Evolutionary conservation across 2,888 invertebrate species (phyloP).

Genomic region (Cerastoderma edule): DNA sequence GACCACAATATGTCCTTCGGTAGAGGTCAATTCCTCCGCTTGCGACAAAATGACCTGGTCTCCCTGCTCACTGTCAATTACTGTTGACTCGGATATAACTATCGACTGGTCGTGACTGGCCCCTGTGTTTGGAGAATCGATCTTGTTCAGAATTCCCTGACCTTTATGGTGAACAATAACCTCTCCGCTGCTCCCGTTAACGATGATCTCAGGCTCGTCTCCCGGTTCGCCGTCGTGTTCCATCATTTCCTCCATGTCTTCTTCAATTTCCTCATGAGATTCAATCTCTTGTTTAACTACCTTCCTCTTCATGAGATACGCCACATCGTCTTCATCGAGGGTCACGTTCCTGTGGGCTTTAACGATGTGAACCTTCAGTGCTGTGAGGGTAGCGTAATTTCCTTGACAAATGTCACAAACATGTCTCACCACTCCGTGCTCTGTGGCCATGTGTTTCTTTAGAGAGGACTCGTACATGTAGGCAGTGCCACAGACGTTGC

Average conservation of each 20-base stretch:
- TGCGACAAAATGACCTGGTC: slow-evolving; percentile 39
- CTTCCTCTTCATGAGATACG: slow-evolving; percentile 34
- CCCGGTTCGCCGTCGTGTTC: neutral
- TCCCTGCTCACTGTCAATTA: neutral
- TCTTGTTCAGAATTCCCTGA: neutral
- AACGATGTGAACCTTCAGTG: slow-evolving; percentile 54
- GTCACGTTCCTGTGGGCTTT: slow-evolving; percentile 44
- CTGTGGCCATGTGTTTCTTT: slow-evolving; percentile 52
- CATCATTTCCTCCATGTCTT: slow-evolving; percentile 3
- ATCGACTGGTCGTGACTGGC: neutral
- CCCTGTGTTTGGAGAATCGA: neutral
- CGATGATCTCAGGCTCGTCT: slow-evolving; percentile 15
- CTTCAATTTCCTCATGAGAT: neutral
- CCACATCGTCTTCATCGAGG: slow-evolving; percentile 44
- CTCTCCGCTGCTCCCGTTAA: slow-evolving; percentile 19
- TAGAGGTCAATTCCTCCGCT: too few relatives aligned
- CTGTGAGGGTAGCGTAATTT: slow-evolving; percentile 45
- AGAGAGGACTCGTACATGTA: slow-evolving; percentile 54
- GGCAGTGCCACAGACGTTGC: slow-evolving; percentile 45
- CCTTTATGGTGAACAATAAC: slow-evolving; percentile 9
- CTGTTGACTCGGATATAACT: neutral
- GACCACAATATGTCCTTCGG: neutral
- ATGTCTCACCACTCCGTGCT: slow-evolving; percentile 48
- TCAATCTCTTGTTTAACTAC: slow-evolving; percentile 33
- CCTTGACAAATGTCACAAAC: slow-evolving; percentile 54